Base-by-base conservation (phyloP, 2,797 vertebrate species). In the Schizothorax lantsangensis region DNA sequence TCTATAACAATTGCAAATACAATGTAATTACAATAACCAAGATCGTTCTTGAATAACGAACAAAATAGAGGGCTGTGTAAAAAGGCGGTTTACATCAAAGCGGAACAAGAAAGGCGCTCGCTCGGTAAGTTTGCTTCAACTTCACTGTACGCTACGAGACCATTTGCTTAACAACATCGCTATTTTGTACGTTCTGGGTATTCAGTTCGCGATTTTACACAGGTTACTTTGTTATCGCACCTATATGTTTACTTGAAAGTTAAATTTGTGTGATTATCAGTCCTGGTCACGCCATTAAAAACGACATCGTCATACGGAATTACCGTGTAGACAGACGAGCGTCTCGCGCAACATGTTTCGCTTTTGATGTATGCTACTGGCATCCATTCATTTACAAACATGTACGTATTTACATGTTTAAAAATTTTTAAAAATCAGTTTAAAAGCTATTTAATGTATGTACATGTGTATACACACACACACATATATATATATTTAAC, bases 91-190 rank as follows among this genome's bases (percentile, higher is more conserved):
- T 8, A 80, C 92, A 94, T 93, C 93, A 95, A 95, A 94, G 92
- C 94, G 94, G 95, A 96, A 96, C 94, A 95, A 95, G 95, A 95
- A 95, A 84, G 86, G 85, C 72, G 52, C 84, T 80, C 75, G 71
- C 8, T 90, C 36, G 88, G 90, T 91, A 90, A 96, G 95, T 96
- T 95, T 91, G 85, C 69, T 86, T 86, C 74, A 91, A 83, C 85
- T 88, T 87, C 7, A 62, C 77, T 36, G 21, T 33, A 47, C 12
- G n/a, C 62, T 52, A 26, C 64, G 66, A 49, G 30, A 66, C 40
- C 40, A 3, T 83, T 33, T 54, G 36, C 43, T 59, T 26, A 54
- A 52, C 77, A 23, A 33, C 38, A 21, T 49, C 79, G 62, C 43
- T 73, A 47, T 85, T 64, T 26, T 3, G 14, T 26, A 47, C 17